Evolutionary conservation across 2,113 vertebrate genomes (phyloP).

Genomic region (Lepisosteus oculatus): DNA sequence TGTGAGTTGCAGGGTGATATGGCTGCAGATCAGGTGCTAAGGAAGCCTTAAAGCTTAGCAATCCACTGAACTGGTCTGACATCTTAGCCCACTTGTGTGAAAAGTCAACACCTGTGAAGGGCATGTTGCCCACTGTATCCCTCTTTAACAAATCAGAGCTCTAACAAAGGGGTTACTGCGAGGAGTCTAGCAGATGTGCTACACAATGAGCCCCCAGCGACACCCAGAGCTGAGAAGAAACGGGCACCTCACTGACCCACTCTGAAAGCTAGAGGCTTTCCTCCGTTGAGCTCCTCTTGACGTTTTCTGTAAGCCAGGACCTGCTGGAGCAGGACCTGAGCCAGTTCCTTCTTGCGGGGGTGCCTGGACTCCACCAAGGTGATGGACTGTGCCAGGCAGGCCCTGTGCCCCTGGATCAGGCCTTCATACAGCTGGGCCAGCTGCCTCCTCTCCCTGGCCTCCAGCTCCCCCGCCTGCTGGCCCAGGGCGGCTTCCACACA

Average conservation of each 20-base stretch:
- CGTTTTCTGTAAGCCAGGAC: slow-evolving; percentile 78
- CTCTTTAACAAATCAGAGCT: too few species aligned
- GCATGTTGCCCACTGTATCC: too few species aligned
- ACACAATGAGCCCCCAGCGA: background rate
- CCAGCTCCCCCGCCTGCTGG: slow-evolving; percentile 59
- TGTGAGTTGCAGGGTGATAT: too few species aligned
- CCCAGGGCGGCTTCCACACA: slow-evolving; percentile 49
- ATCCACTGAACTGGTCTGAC: too few species aligned
- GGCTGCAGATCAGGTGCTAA: too few species aligned
- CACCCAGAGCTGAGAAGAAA: background rate
- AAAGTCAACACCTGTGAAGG: too few species aligned
- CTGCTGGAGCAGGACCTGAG: slow-evolving; percentile 89
- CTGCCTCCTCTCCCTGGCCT: slow-evolving; percentile 73
- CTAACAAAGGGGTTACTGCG: too few species aligned
- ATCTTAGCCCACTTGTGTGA: too few species aligned
- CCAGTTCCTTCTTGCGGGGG: slow-evolving; percentile 82
- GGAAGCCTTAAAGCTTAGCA: too few species aligned
- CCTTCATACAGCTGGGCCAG: slow-evolving; percentile 77
- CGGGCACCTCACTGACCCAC: slow-evolving; percentile 77
- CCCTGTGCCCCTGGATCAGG: slow-evolving; percentile 77
- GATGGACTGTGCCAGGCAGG: slow-evolving; percentile 89
- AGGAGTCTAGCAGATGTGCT: background rate
- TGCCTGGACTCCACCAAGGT: slow-evolving; percentile 91
- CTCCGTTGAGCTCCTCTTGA: slow-evolving; percentile 75
- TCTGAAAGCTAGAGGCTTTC: slow-evolving; percentile 89